These are phyloP conservation scores for Spizella passerina DNA, from an alignment of 2,797 vertebrate genomes.

Conservation along the genomic window DNA sequence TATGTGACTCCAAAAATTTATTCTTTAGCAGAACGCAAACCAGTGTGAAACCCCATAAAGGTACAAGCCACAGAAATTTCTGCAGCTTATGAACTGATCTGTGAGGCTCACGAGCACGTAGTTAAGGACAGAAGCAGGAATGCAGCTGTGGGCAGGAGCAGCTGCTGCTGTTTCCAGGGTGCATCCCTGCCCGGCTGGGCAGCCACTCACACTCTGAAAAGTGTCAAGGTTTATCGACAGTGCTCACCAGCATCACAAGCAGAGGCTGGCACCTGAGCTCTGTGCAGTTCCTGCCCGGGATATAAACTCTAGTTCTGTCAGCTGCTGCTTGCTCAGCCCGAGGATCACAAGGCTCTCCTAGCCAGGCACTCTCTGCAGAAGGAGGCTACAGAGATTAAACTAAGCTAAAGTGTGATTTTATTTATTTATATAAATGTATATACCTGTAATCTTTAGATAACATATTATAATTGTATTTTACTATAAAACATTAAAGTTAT, in stretches of 20 bases:
- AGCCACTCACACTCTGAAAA: background rate
- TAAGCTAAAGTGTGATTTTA: background rate
- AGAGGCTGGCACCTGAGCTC: background rate
- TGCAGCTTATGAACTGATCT: background rate
- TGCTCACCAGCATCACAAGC: background rate
- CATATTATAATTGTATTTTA: background rate
- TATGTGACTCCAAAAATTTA: background rate
- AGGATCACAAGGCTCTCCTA: background rate
- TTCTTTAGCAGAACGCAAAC: background rate
- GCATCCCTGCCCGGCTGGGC: background rate
- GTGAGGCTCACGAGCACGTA: background rate
- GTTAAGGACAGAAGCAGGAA: background rate
- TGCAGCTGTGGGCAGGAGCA: background rate
- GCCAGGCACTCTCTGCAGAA: background rate
- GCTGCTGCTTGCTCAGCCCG: background rate
- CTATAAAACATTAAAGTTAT: background rate
- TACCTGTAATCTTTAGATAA: background rate
- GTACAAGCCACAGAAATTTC: background rate
- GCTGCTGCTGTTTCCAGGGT: background rate
- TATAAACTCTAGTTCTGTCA: background rate
- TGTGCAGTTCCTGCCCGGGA: background rate
- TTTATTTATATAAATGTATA: background rate
- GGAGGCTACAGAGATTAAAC: background rate
- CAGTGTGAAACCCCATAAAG: accelerated
- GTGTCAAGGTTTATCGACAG: background rate